These are phyloP conservation scores for Idris sp. DNA, from an alignment of 1,140 invertebrate species.

Conservation along the genomic window DNA sequence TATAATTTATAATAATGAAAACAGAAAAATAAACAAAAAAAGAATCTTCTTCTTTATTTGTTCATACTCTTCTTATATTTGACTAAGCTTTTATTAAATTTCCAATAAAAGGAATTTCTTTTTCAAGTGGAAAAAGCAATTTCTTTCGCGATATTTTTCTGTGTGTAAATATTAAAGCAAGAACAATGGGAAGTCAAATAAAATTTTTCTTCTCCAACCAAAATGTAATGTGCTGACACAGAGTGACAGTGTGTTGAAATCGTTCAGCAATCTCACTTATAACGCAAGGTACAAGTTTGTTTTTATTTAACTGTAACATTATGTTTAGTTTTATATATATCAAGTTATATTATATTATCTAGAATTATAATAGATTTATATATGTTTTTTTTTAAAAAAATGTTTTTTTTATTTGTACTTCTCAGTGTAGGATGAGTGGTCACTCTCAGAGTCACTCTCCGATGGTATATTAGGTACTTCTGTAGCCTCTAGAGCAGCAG, in stretches of 20 bases:
- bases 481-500: conserved; percentile 72
- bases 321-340: too few relatives aligned
- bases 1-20: too few relatives aligned
- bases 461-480: conserved; percentile 72
- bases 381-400: too few relatives aligned
- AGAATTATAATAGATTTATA: too few relatives aligned
- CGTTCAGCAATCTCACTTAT: too few relatives aligned
- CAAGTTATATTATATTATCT: too few relatives aligned
- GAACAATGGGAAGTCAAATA: background rate
- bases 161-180: background rate
- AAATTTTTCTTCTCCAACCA: background rate
- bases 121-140: background rate
- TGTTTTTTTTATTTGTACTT: conserved; percentile 44
- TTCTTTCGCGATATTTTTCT: background rate
- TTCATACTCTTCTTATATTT: conserved; percentile 1
- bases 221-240: background rate
- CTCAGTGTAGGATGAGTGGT: conserved; percentile 73
- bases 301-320: too few relatives aligned
- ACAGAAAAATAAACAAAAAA: too few relatives aligned
- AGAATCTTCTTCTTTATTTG: too few relatives aligned
- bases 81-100: conserved; percentile 11
- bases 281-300: too few relatives aligned
- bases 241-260: too few relatives aligned
- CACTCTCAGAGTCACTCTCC: conserved; percentile 75
- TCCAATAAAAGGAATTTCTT: background rate